Evolutionary conservation across 2,113 vertebrate genomes (phyloP).

Genomic region (Uria aalge): DNA sequence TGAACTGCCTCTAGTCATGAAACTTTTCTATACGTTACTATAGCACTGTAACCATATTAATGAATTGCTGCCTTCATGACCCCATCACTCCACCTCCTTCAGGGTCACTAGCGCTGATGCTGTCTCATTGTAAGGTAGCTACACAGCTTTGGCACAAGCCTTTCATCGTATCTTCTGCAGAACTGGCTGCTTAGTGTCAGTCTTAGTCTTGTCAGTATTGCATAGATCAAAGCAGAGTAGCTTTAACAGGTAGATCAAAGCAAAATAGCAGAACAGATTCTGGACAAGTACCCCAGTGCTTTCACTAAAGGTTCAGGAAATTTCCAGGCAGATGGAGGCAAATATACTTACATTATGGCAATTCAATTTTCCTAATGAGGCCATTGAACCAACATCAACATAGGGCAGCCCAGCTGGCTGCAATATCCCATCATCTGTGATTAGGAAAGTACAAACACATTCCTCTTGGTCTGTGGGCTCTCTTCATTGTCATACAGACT

Average conservation of each 20-base stretch:
- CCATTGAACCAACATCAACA: neutral
- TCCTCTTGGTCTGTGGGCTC: neutral
- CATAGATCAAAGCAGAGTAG: neutral
- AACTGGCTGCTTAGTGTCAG: neutral
- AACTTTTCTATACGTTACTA: neutral
- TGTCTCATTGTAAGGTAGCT: neutral
- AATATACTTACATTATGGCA: neutral
- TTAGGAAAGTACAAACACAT: neutral
- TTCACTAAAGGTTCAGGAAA: neutral
- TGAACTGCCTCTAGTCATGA: neutral
- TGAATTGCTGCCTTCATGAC: neutral
- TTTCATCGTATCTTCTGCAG: neutral
- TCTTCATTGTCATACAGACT: neutral
- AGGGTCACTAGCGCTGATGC: neutral
- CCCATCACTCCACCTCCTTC: neutral
- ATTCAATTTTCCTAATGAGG: constrained; percentile 30
- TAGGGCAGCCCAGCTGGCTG: neutral
- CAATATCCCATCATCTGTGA: neutral
- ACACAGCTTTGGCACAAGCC: neutral
- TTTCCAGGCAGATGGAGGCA: constrained; percentile 9
- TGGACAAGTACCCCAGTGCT: neutral
- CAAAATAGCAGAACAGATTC: neutral
- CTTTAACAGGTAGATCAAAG: neutral
- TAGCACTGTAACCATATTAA: neutral
- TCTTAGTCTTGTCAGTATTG: neutral